Evolutionary conservation across 2,888 invertebrate species (phyloP), one percentile per base, ranked within the genome.

Genomic region (Caenorhabditis panamensis): DNA sequence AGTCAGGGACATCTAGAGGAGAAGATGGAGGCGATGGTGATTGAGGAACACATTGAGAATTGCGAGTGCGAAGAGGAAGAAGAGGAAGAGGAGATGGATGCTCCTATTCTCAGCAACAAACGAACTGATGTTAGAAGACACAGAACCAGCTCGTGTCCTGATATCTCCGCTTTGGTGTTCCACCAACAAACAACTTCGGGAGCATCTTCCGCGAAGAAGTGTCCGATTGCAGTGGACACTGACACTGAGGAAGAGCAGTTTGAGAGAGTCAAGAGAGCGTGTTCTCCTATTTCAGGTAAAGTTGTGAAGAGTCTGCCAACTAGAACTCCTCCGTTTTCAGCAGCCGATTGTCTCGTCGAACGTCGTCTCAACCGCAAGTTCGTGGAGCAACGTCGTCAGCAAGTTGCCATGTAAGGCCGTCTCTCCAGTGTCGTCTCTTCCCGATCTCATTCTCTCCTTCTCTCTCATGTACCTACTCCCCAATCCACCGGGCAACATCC

Each of bases 1-100:
- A 73, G 83, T 44, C 79, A 84, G 61, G 83, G 87, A 53, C 85
- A 86, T 77, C 59, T 87, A 53, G 87, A 87, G 56, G 87, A 87
- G 61, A 77, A 82, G 56, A 69, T 83, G 56, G 85, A 85, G 41
- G 63, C 69, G 18, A 76, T 83, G 68, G 82, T 76, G 41, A 82
- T 84, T 53, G 71, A 73, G 58, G 84, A 84, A n/a, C 68, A 79
- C 53, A 37, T 58, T 13, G 66, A 59, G 31, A 61, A 68, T 22
- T 67, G 64, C 61, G 71, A 37, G 31, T 61, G 61, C 22, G 63
- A 68, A 4, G 67, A 64, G 54, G 76, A 80, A 47, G 69, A 63
- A 47, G 69, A 75, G 49, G 73, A 63, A 13, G 73, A 73, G n/a
- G 73, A 79, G 68, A 58, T 67, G 20, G 73, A 79, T 58, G 79